Base-by-base conservation (phyloP, 2,797 vertebrate genomes). In the Phylloscopus collybita region DNA sequence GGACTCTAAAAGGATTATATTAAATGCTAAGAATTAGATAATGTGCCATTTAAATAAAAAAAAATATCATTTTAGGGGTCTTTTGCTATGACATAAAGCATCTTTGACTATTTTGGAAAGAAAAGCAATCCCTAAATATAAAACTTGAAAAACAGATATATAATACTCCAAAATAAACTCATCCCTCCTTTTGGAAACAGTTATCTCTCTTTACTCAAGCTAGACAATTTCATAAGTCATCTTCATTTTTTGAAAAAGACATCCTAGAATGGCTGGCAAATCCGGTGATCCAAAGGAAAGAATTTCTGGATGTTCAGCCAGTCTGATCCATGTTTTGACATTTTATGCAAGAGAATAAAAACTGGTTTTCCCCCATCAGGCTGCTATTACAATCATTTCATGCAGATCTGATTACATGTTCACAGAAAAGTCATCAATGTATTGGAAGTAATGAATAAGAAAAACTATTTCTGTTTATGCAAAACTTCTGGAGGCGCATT, bases 261-360 rank as follows among this genome's bases (percentile, higher is more conserved):
- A 84, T 81, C 59, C 51, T 91, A 96, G 82, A 91, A 91, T 81
- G 91, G 82, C 36, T 96, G 96, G 93, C 92, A 96, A 79, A 91
- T 86, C 70, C 2, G 0, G 49, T 34, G 54, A 92, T 91, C 5
- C 11, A 50, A 73, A 67, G 96, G 95, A 96, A 96, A 96, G 92
- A 96, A 95, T 96, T 96, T 96, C 76, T 95, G 95, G 85, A 90
- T 92, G 85, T 94, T 96, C 95, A 91, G 91, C 91, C 96, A 96
- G 60, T 91, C 70, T 95, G 62, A 92, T 91, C 85, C 82, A 90
- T 65, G 26, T 81, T 96, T 91, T 94, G 89, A 94, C 57, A 62
- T 95, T 95, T 93, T 79, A 56, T 86, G 47, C 60, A 53, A 80
- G 76, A 36, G 40, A 94, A 96, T 83, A 90, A 95, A 88, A 94